Evolutionary conservation across 2,113 vertebrate species (phyloP), one percentile per base, ranked within the genome.

Genomic region (Atrichornis clamosus): DNA sequence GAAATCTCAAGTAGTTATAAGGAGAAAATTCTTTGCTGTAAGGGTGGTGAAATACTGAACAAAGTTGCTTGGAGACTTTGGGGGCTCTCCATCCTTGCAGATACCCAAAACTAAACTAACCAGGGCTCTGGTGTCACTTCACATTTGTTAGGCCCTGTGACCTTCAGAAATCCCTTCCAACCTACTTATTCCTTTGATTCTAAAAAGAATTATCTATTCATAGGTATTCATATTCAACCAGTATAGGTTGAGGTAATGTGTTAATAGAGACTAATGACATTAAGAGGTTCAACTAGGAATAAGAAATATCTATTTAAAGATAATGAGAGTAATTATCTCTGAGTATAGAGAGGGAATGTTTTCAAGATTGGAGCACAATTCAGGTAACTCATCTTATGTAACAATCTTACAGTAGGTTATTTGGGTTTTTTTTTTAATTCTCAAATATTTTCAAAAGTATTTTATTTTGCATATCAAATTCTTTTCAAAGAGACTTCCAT

Each of bases 211-310:
- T 68, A 63, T 50, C 47, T 91, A 26, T 84, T 75, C 13, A 53
- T 46, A 53, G 28, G 28, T 67, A 52, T 7, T 73, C 8, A 16
- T 74, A 67, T 67, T 75, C 78, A 39, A n/a, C 20, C 9, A 65
- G 11, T 44, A 33, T 9, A 56, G 49, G 16, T 76, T 52, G 67
- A 85, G 44, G 35, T 76, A 59, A 46, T 47, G 2, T 75, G 50
- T 68, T 90, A 75, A 87, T 60, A 83, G 78, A 89, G 37, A 85
- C 13, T 67, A 84, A 73, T 52, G 55, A 46, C 35, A n/a, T 83
- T 44, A 60, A 60, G 46, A 64, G 6, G 9, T 72, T 92, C 58
- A 73, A 24, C 30, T 79, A 84, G 42, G 69, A 84, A 52, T 58
- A 78, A 63, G 44, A 79, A 87, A 16, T 52, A 75, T 0, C 70